Evolutionary conservation across 2,797 vertebrate genomes (phyloP).

Genomic region (Mus minutoides): DNA sequence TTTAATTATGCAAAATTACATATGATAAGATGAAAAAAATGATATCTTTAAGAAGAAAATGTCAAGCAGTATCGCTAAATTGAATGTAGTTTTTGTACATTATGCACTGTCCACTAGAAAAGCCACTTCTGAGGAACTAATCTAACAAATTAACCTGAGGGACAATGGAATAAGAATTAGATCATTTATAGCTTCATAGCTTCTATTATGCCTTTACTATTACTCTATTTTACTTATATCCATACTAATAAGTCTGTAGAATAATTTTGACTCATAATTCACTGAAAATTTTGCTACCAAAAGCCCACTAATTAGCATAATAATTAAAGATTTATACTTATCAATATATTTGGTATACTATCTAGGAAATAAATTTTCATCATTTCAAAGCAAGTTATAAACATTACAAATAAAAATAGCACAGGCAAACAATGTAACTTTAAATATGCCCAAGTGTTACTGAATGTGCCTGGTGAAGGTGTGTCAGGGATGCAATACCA

Average conservation of each 20-base stretch:
- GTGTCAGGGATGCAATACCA: neutral
- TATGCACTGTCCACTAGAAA: slow-evolving; percentile 33
- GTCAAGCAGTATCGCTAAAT: neutral
- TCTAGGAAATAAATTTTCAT: slow-evolving; percentile 35
- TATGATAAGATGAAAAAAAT: slow-evolving; percentile 7
- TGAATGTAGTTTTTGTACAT: slow-evolving; percentile 46
- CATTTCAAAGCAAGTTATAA: neutral
- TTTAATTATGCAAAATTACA: slow-evolving; percentile 10
- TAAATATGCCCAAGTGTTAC: neutral
- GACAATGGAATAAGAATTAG: slow-evolving; percentile 75
- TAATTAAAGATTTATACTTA: slow-evolving; percentile 65
- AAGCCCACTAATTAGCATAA: slow-evolving; percentile 54
- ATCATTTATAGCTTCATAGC: slow-evolving; percentile 78
- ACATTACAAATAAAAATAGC: neutral
- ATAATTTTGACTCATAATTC: slow-evolving; percentile 76
- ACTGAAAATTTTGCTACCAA: slow-evolving; percentile 63
- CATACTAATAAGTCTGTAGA: slow-evolving; percentile 72
- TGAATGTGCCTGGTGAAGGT: neutral
- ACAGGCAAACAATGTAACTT: neutral
- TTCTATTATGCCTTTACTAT: slow-evolving; percentile 78
- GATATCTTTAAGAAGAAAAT: slow-evolving; percentile 37
- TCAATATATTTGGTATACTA: slow-evolving; percentile 69
- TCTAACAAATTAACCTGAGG: slow-evolving; percentile 79
- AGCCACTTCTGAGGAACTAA: slow-evolving; percentile 67
- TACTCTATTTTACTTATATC: slow-evolving; percentile 62